Evolutionary conservation across 2,888 invertebrate genomes (phyloP), one percentile per base, ranked within the genome.

Genomic region (Tenthredo notha): DNA sequence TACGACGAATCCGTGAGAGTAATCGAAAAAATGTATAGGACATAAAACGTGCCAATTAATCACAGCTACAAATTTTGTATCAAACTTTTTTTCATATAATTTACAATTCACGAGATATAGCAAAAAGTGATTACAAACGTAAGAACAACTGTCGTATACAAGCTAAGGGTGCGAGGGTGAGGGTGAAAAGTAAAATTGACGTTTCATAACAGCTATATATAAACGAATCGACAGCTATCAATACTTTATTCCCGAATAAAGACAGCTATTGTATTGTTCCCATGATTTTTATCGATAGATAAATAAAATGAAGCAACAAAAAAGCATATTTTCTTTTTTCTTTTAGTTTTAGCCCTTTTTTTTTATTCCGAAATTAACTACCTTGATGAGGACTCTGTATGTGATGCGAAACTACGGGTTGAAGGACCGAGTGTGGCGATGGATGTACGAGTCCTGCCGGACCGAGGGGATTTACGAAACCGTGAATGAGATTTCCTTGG

Each of bases 381-480:
- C 83, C 83, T 83, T 65, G 83, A 58, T 80, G 80, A 21, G 80
- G 80, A 67, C 21, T 67, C 33, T 83, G 65, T 18, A 90, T 87
- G 87, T 90, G 91, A 89, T 91, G 91, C 86, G 91, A 88, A 86
- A 85, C 67, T 37, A 67, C 72, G 18, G 85, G 47, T 21, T 50
- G 70, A 50, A 70, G n/a, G 12, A 58, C 58, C 12, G 84, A 84
- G n/a, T 84, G 84, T 6, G 84, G 47, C n/a, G 75, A 74, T 18
- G 84, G 77, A 87, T 90, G 91, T 85, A 89, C 89, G 85, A 90
- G 88, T 83, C 90, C 90, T 78, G 89, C 89, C 54, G 92, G 92
- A 54, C 92, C 92, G 85, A 93, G 90, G 50, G 93, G 92, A 88
- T 93, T 93, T 86, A 93, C 91, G 87, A 92, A 93, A 50, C 93